A percentile compares a stretch with the other conserved stretches of the same genome.
These are phyloP conservation scores for Lerista edwardsae DNA, from an alignment of 2,797 vertebrate species.

Conservation along the genomic window DNA sequence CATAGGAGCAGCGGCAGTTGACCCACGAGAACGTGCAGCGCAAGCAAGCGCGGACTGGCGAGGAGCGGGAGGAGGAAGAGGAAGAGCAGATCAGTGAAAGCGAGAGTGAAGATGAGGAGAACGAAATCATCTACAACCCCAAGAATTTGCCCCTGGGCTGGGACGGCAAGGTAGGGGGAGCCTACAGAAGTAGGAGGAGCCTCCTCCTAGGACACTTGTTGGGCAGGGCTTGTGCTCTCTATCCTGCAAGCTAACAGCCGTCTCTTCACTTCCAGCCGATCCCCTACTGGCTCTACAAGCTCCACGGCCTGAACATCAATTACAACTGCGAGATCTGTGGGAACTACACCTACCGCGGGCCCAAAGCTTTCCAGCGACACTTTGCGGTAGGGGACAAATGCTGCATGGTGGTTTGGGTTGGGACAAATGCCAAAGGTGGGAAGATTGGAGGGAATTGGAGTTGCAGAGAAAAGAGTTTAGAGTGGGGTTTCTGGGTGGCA, in stretches of 20 bases:
- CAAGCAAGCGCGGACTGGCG: constrained; percentile 95
- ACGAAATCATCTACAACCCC: constrained; percentile 98
- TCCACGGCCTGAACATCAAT: constrained; percentile 97
- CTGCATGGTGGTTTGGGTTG: rapidly evolving
- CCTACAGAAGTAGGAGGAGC: not conserved
- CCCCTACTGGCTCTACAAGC: constrained; percentile 96
- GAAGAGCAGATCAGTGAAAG: constrained; percentile 98
- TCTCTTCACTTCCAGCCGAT: constrained; percentile 83
- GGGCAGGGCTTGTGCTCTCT: not conserved
- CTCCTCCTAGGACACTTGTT: not conserved
- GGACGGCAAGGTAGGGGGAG: constrained; percentile 93
- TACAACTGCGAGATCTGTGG: constrained; percentile 99
- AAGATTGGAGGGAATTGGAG: not conserved
- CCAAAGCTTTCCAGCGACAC: constrained; percentile 97
- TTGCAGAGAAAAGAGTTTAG: rapidly evolving
- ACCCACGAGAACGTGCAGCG: constrained; percentile 97
- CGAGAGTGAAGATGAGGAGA: constrained; percentile 97
- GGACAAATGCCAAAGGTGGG: not conserved
- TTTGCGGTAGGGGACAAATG: constrained; percentile 84
- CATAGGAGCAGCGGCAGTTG: constrained; percentile 93
- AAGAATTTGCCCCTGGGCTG: constrained; percentile 97
- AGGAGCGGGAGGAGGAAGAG: constrained; percentile 96
- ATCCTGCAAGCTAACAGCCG: rapidly evolving
- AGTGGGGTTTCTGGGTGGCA: too few relatives aligned
- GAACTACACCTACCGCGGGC: constrained; percentile 97